Percentiles rank a stretch among this genome's conserved stretches.
Conservation (phyloP, 2,797 vertebrate species). For the Notolepis coatsorum region DNA sequence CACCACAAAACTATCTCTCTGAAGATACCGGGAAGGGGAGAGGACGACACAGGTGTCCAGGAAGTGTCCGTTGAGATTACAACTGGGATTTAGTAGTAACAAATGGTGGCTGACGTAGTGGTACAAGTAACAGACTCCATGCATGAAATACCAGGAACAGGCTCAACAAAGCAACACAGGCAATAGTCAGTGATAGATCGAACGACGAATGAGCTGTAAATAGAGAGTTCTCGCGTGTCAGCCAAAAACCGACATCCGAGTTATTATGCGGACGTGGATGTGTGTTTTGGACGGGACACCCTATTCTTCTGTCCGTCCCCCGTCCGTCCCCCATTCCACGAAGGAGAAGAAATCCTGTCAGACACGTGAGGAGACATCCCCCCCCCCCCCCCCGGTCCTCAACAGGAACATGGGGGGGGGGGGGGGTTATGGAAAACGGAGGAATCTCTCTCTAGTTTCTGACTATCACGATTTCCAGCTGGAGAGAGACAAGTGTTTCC, state of each 20-base stretch:
- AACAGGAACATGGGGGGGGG: constrained; percentile 55
- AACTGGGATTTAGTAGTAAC: too few species aligned
- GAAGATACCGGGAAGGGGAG: not conserved
- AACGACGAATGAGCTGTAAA: not conserved
- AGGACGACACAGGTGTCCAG: too few species aligned
- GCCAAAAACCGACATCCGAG: constrained; percentile 19
- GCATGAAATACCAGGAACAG: not conserved
- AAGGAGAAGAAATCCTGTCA: constrained; percentile 62
- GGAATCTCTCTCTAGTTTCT: constrained; percentile 34
- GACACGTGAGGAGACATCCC: constrained; percentile 40
- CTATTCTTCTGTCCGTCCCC: constrained; percentile 34
- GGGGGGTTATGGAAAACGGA: constrained; percentile 17
- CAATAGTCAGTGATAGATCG: not conserved
- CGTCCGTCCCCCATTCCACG: constrained; percentile 39
- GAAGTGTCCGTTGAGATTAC: too few species aligned
- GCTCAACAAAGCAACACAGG: not conserved
- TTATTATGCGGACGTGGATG: constrained; percentile 15
- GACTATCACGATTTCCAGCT: constrained; percentile 7
- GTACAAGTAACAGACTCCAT: too few species aligned
- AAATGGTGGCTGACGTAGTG: too few species aligned
- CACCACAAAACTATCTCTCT: not conserved
- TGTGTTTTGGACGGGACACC: constrained; percentile 46
- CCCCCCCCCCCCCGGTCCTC: constrained; percentile 61
- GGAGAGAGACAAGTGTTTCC: constrained; percentile 27
- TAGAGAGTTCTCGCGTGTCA: constrained; percentile 24